phyloP scores from a whole-genome alignment of 2,113 vertebrate species.

The Cyphomyrus discorhynchus region DNA sequence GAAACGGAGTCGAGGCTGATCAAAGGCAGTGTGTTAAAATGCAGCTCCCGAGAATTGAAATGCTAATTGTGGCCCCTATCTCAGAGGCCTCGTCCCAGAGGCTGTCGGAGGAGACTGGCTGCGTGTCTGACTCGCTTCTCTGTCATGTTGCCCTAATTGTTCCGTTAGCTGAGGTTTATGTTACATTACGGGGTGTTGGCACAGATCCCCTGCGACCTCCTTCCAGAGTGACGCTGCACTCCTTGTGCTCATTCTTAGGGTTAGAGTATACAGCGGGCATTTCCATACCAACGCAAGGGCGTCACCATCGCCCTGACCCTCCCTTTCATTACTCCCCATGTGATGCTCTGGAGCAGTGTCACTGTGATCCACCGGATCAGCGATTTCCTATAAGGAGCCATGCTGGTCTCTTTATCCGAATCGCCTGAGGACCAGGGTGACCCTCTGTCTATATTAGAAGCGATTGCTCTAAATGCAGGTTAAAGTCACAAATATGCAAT shows the following conservation, averaged over 20 bases:
- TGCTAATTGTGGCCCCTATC: neutral
- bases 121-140: neutral
- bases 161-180: neutral
- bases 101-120: neutral
- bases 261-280: neutral
- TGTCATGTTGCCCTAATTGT: neutral
- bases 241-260: neutral
- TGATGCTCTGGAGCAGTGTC: neutral
- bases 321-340: neutral
- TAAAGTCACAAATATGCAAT: neutral
- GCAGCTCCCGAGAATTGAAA: constrained; percentile 12
- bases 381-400: neutral
- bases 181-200: neutral
- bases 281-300: neutral
- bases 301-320: neutral
- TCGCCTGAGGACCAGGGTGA: neutral
- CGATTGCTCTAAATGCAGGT: neutral
- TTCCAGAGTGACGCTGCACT: neutral
- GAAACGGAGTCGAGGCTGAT: neutral
- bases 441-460: neutral
- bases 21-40: neutral
- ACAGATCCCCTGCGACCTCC: neutral
- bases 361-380: neutral
- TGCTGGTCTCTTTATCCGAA: neutral
- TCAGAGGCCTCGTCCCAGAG: neutral